phyloP scores from a whole-genome alignment of 2,888 invertebrate species.

The Erebia ligea region DNA sequence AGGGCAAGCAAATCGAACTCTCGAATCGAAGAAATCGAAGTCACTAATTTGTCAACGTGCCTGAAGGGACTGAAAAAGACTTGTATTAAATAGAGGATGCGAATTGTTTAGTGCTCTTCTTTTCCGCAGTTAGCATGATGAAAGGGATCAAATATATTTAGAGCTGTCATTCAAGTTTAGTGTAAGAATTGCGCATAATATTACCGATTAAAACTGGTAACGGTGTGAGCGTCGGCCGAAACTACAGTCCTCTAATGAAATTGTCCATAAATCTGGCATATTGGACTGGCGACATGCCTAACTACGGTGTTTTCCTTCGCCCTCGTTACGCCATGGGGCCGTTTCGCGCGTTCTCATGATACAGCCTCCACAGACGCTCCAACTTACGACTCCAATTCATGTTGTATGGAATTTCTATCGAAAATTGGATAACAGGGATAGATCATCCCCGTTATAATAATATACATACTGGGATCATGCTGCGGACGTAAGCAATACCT shows the following conservation, averaged over 20 bases:
- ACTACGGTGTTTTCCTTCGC: conserved; percentile 48
- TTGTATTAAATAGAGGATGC: no score
- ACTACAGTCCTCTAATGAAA: conserved; percentile 55
- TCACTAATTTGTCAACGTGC: no score
- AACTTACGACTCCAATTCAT: background rate
- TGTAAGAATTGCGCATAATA: background rate
- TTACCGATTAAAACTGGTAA: background rate
- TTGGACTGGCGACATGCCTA: conserved; percentile 56
- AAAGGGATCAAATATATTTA: no score
- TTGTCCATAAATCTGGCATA: conserved; percentile 61
- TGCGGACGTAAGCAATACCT: no score
- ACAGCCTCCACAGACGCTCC: background rate
- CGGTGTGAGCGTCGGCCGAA: conserved; percentile 33
- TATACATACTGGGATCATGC: no score
- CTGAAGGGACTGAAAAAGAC: no score
- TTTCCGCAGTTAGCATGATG: no score
- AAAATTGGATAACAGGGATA: background rate
- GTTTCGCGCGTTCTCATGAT: conserved; percentile 38
- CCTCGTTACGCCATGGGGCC: conserved; percentile 43
- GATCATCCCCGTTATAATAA: no score
- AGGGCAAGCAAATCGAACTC: no score
- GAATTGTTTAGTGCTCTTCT: no score
- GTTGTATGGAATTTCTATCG: background rate
- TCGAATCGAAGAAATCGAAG: no score
- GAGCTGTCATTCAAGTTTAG: no score